Base-by-base conservation (phyloP, 2,888 invertebrate species). In the Balanococcus diminutus region DNA sequence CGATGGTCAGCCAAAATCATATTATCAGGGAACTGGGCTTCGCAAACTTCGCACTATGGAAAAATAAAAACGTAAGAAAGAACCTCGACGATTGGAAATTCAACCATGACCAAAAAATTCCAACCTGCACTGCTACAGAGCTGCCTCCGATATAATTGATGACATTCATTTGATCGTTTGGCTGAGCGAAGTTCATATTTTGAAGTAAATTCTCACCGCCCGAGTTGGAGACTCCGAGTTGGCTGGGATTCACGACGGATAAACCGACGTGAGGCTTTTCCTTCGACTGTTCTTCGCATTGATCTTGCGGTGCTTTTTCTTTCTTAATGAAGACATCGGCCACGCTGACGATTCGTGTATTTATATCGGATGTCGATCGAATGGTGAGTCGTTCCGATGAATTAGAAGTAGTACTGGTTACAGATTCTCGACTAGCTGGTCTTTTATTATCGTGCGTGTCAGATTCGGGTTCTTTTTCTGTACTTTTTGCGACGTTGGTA, bases 171-270 rank as follows among this genome's bases (percentile, higher is more conserved):
- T 39, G 75, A 19, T 85, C 46, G 8, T 42, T 39, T 16, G 85
- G 31, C 25, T 75, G 75, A 4, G 39, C 46, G 19, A 75, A 85
- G 32, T 28, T 75, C 22, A 39, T 36, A 42, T 82, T 86, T 14
- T 82, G 82, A 19, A 86, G 72, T 22, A 86, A 67, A 51, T 86
- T 86, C 9, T 72, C 86, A 5, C 82, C 72, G 19, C 31, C 61
- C 4, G 67, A 36, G 28, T 25, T 31, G 28, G 86, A 56, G 14
- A 81, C 86, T 11, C 86, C 86, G 25, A 86, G 56, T 22, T 86
- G 86, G n/a, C 56, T 79, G 0, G 86, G 81, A 84, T 84, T 86
- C 11, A 84, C 25, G 19, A 86, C 61, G 3, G 86, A 84, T 36
- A 86, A 31, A 9, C 46, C 56, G 39, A 31, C 32, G 28, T 79